Evolutionary conservation across 2,797 vertebrate species (phyloP).

Genomic region (Diplodus sargus): DNA sequence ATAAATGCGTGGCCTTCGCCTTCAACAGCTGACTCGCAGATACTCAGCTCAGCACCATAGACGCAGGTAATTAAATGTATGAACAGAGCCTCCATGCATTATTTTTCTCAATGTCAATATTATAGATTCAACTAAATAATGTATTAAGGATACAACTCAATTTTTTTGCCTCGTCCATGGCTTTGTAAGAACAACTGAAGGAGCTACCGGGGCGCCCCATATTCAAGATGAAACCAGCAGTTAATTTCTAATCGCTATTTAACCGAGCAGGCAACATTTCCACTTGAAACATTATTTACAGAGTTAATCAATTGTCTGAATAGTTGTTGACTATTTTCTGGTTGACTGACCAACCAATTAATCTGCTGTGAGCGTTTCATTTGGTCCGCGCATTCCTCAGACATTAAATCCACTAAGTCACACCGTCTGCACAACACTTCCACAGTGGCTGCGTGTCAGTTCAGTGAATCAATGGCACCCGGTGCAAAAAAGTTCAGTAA

Average conservation of each 20-base stretch:
- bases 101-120: not conserved
- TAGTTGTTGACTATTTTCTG: not conserved
- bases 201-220: not conserved
- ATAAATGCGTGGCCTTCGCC: conserved; percentile 1
- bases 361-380: not conserved
- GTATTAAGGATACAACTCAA: too few relatives aligned
- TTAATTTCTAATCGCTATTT: not conserved
- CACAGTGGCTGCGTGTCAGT: not conserved
- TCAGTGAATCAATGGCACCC: not conserved
- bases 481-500: not conserved
- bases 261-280: not conserved
- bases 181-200: too few relatives aligned
- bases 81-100: too few relatives aligned
- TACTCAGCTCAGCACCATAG: not conserved
- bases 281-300: too few relatives aligned
- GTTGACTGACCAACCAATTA: not conserved
- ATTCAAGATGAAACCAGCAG: not conserved
- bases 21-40: not conserved
- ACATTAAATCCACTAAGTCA: not conserved
- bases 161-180: too few relatives aligned
- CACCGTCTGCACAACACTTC: not conserved
- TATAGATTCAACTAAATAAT: too few relatives aligned
- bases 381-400: not conserved
- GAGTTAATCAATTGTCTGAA: not conserved
- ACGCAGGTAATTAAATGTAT: not conserved